Conservation (phyloP, 2,888 invertebrate species). For the Zaprionus bogoriensis region DNA sequence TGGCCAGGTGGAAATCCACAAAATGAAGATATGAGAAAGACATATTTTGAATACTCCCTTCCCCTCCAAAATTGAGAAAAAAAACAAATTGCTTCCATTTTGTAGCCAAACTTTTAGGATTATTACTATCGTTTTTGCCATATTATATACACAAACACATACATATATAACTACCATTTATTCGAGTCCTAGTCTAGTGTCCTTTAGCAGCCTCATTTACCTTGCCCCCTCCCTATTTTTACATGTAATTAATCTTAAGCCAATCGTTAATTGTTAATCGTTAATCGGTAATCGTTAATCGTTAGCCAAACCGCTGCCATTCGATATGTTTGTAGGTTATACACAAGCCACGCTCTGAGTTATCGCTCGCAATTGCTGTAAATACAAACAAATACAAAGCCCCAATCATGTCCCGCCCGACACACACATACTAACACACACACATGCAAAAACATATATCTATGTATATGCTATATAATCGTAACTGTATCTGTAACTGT, state of each 20-base stretch:
- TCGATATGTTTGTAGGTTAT: conserved; percentile 20
- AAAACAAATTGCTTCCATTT: conserved; percentile 63
- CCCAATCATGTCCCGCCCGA: too few relatives aligned
- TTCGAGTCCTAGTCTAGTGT: conserved; percentile 19
- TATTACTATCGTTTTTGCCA: conserved; percentile 63
- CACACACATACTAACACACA: conserved; percentile 1
- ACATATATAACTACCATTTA: conserved; percentile 18
- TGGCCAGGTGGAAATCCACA: conserved; percentile 1
- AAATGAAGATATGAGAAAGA: not conserved
- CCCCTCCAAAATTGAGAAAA: conserved; percentile 2
- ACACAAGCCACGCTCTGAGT: conserved; percentile 5
- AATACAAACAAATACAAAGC: conserved; percentile 19
- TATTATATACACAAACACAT: conserved; percentile 30
- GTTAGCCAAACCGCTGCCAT: conserved; percentile 35
- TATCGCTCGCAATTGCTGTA: conserved; percentile 10
- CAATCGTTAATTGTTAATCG: conserved; percentile 6
- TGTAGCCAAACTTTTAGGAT: conserved; percentile 44
- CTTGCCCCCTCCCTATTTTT: not conserved
- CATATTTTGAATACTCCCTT: not conserved
- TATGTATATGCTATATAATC: conserved; percentile 20
- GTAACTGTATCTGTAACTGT: conserved; percentile 27
- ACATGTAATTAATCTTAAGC: conserved; percentile 29
- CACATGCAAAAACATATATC: not conserved
- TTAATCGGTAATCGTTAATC: conserved; percentile 13
- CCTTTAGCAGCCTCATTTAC: not conserved